phyloP scores from a whole-genome alignment of 2,888 invertebrate genomes.

The Dendrolimus pini region DNA sequence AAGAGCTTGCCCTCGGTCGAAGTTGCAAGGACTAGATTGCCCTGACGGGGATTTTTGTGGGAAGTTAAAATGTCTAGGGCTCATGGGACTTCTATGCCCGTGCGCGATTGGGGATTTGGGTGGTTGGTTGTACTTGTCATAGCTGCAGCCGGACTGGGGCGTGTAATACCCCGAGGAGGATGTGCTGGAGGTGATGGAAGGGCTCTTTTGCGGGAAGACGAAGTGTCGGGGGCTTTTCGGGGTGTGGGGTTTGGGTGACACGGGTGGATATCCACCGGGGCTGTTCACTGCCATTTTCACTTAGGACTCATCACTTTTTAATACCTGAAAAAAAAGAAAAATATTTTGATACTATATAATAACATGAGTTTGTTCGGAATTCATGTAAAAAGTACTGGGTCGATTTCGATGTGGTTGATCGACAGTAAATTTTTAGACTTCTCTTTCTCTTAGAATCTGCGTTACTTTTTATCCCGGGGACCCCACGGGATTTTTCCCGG shows the following conservation, averaged over 20 bases:
- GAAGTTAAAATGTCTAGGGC: conserved; percentile 78
- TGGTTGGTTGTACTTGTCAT: conserved; percentile 60
- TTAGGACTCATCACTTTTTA: conserved; percentile 33
- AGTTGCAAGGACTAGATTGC: conserved; percentile 56
- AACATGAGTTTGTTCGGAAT: no score
- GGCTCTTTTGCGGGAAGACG: conserved; percentile 71
- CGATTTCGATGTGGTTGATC: no score
- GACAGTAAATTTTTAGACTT: no score
- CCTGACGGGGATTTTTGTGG: conserved; percentile 67
- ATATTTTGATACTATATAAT: neutral
- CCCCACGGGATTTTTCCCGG: no score
- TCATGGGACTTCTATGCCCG: conserved; percentile 76
- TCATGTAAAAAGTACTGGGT: no score
- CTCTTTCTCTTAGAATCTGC: no score
- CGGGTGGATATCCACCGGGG: conserved; percentile 73
- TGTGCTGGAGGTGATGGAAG: conserved; percentile 70
- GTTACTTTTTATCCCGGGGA: no score
- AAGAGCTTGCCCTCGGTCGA: conserved; percentile 46
- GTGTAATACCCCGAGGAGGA: conserved; percentile 75
- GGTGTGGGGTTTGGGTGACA: conserved; percentile 74
- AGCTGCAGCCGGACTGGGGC: conserved; percentile 71
- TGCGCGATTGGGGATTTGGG: conserved; percentile 73
- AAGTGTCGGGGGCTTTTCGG: conserved; percentile 77
- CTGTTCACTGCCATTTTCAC: conserved; percentile 76
- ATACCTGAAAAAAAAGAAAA: conserved; percentile 46